These are phyloP conservation scores for Leguminivora glycinivorella DNA, from an alignment of 1,140 invertebrate genomes.

Conservation along the genomic window DNA sequence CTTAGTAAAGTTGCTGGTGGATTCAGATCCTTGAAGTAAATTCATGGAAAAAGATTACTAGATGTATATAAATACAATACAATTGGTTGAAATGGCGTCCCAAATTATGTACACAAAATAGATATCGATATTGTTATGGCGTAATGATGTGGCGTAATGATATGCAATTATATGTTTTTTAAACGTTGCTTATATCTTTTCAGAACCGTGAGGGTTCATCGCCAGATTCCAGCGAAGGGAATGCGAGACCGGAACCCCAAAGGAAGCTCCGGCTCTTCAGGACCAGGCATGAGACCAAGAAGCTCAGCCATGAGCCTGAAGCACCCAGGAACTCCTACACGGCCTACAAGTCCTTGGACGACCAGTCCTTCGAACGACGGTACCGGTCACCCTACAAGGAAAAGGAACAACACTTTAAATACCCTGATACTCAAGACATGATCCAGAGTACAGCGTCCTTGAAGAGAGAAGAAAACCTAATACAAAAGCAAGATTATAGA, in stretches of 20 bases:
- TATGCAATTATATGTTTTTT: too few species aligned
- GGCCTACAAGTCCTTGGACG: slow-evolving; percentile 68
- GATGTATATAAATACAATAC: too few species aligned
- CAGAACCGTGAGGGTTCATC: slow-evolving; percentile 75
- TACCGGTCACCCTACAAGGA: slow-evolving; percentile 72
- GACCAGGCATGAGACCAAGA: slow-evolving; percentile 85
- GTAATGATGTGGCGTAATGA: too few species aligned
- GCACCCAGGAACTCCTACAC: slow-evolving; percentile 54
- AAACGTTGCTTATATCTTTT: slow-evolving; percentile 17
- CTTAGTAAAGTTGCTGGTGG: too few species aligned
- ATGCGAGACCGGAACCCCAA: slow-evolving; percentile 76
- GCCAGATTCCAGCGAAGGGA: slow-evolving; percentile 78
- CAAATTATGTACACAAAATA: too few species aligned
- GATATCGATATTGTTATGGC: too few species aligned
- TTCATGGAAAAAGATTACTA: too few species aligned
- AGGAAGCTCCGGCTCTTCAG: slow-evolving; percentile 84
- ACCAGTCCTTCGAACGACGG: slow-evolving; percentile 63
- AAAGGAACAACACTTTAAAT: slow-evolving; percentile 69
- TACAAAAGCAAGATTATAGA: slow-evolving; percentile 69
- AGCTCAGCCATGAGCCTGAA: slow-evolving; percentile 60
- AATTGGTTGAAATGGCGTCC: too few species aligned
- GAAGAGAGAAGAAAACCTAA: slow-evolving; percentile 72
- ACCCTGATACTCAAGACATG: slow-evolving; percentile 70
- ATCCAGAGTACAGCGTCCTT: slow-evolving; percentile 67
- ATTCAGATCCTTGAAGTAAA: too few species aligned